Base-by-base conservation (phyloP, 2,797 vertebrate species). In the Podargus strigoides region DNA sequence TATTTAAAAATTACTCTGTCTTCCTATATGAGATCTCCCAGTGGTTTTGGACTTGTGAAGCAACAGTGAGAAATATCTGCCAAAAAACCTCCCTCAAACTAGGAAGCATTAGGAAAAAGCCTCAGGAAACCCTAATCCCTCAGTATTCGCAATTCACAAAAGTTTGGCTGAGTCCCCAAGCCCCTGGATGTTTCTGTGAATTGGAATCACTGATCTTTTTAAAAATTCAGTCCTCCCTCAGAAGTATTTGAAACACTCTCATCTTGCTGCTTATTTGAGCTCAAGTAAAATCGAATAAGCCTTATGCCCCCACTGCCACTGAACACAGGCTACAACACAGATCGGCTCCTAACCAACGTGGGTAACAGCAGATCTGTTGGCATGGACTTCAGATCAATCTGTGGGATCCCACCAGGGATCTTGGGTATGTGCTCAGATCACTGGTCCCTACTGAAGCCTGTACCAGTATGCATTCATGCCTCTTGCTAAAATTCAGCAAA, bases 121-220 rank as follows among this genome's bases (percentile, higher is more conserved):
- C 81, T 91, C 80, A 89, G 68, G 68, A 90, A 94, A 94, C 26
- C 42, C 58, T 96, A 95, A 96, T 97, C 68, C 66, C 68, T 78
- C 60, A 49, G 55, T 87, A 82, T 90, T 80, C 93, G 82, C 84
- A 95, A 88, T 53, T 79, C 69, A 80, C n/a, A 77, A 41, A 85
- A 82, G 46, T 90, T 87, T 96, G 95, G 85, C 72, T 77, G 39
- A 85, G 58, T 58, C 14, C 91, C 60, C 81, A 88, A 82, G 23
- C 4, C 36, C 32, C 34, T 82, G 37, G 67, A 89, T 90, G 58
- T 18, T 93, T 77, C 34, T 24, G 39, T 62, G 75, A 49, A 66
- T 59, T 74, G 50, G 58, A 92, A 90, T 37, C 50, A 62, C 36
- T 23, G 58, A 55, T 59, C 41, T 58, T 91, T 91, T 87, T 7